A percentile compares a stretch with the other conserved stretches of the same genome.
Conservation (phyloP, 2,797 vertebrate genomes). For the Sphenopsis melanotis region DNA sequence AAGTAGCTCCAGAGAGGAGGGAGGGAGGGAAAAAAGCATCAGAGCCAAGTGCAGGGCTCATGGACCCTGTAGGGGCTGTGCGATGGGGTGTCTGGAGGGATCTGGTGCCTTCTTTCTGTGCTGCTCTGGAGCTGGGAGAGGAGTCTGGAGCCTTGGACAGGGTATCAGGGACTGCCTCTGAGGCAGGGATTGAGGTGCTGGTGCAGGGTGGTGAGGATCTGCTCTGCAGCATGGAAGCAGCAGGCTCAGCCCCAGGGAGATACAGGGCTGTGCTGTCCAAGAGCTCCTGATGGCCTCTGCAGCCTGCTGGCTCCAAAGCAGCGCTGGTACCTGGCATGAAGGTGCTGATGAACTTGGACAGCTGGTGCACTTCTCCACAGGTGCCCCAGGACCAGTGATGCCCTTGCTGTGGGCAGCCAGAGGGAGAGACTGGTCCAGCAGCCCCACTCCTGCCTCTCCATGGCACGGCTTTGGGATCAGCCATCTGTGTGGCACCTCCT, state of each 20-base stretch:
- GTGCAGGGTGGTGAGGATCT: not conserved
- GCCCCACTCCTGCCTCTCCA: not conserved
- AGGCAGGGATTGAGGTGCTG: not conserved
- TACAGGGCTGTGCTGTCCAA: rapidly evolving
- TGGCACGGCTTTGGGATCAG: rapidly evolving
- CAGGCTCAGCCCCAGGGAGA: not conserved
- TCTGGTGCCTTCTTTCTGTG: not conserved
- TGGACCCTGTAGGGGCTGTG: not conserved
- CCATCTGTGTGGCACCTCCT: not conserved
- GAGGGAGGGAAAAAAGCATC: not conserved
- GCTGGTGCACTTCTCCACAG: not conserved
- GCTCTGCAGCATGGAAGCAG: not conserved
- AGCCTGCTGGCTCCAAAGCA: not conserved
- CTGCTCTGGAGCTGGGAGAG: not conserved
- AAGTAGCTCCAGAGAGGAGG: not conserved
- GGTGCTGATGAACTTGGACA: not conserved
- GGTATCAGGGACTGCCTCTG: not conserved
- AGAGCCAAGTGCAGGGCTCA: not conserved
- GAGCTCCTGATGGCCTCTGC: not conserved
- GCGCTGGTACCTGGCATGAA: rapidly evolving
- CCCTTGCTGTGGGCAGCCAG: not conserved
- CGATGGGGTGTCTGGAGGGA: not conserved
- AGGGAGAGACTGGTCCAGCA: not conserved
- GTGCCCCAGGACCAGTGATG: rapidly evolving
- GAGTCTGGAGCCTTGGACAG: not conserved